Conservation (phyloP, 2,113 vertebrate species). For the Brevimyrus niger region DNA sequence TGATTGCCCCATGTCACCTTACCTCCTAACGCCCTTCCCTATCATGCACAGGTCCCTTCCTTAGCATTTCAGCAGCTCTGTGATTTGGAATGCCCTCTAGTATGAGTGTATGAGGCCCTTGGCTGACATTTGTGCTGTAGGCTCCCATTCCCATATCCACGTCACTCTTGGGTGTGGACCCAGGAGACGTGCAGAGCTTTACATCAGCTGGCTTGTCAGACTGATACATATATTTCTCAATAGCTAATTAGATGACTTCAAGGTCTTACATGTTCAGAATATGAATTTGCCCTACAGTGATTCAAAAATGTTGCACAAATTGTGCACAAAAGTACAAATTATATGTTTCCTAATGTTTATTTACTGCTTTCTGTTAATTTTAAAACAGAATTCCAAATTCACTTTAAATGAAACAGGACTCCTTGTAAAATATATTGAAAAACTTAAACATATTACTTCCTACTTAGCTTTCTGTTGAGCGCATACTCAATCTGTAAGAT, state of each 20-base stretch:
- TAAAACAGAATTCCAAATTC: background rate
- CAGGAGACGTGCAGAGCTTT: conserved; percentile 15
- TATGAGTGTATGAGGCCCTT: conserved; percentile 24
- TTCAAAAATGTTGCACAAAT: background rate
- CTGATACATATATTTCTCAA: conserved; percentile 18
- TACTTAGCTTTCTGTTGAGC: background rate
- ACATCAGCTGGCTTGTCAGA: conserved; percentile 11
- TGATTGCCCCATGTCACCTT: background rate
- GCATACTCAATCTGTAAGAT: background rate
- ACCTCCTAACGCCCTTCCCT: background rate
- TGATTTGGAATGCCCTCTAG: conserved; percentile 17
- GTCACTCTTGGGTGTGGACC: conserved; percentile 28
- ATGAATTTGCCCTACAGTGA: background rate
- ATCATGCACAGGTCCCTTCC: conserved; percentile 28
- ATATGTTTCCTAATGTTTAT: background rate
- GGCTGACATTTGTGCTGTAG: conserved; percentile 45
- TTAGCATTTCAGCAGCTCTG: conserved; percentile 23
- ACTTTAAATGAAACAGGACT: background rate
- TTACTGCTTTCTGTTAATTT: background rate
- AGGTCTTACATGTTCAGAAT: background rate
- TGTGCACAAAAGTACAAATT: background rate
- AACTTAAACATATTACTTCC: background rate
- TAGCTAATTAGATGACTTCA: background rate
- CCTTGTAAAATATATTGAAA: background rate
- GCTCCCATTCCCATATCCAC: conserved; percentile 20